Evolutionary conservation across 2,888 invertebrate genomes (phyloP), one percentile per base, ranked within the genome.

Genomic region (Slavum lentiscoides): DNA sequence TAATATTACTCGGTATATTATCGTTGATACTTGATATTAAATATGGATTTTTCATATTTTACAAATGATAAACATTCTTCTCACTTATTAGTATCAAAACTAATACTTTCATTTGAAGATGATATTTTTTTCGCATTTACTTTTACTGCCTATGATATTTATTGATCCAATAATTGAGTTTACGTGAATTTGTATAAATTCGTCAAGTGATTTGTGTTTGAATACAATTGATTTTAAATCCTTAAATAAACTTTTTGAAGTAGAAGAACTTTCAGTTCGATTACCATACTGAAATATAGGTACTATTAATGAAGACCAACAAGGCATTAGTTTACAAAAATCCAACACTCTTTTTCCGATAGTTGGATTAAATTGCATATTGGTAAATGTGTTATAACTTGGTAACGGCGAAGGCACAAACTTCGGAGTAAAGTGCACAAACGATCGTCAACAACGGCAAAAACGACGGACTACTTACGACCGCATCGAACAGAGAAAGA

Each of bases 301-400:
- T 30, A 70, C 62, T 62, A 70, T 70, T 17, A 80, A 37, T 23
- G 58, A 58, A 17, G 64, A 80, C 80, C 80, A 80, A 70, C 59
- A 69, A 19, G 80, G 70, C 43, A 80, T 39, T 15, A 80, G 15
- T 30, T 64, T 80, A 53, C 69, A 69, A 21, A 62, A 70, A 58
- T 76, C 21, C 17, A 66, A 62, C 19, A 75, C 30, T 19, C 39
- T 75, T 53, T 66, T 62, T 43, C 59, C 69, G 39, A 77, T 21
- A 17, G 30, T 13, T 9, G 69, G 69, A 69, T 13, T 19, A 55
- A 37, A 69, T 55, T 69, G 55, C 69, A 69, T 69, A 13, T 69
- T 55, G 53, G n/a, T n/a, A n/a, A n/a, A n/a, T n/a, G n/a, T n/a
- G n/a, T n/a, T n/a, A n/a, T n/a, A n/a, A n/a, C n/a, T n/a, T n/a